Evolutionary conservation across 2,797 vertebrate genomes (phyloP), one percentile per base, ranked within the genome.

Genomic region (Crypturellus tataupa): DNA sequence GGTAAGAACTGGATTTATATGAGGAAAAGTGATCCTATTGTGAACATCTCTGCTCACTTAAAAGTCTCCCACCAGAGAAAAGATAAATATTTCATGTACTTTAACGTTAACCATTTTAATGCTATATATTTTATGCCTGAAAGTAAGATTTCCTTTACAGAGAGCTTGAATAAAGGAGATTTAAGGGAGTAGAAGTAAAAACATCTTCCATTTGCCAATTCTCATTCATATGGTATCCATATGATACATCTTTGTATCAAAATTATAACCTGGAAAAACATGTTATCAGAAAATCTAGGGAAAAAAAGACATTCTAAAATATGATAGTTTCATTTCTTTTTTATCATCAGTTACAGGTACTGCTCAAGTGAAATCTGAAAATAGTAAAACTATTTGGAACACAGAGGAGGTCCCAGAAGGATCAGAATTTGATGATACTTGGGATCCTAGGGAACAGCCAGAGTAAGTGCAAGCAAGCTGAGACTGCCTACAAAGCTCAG

Each of bases 371-470:
- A 95, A 91, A 75, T 21, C 87, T 83, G 94, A 94, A 95, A 93
- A 88, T 35, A 78, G 3, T 5, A 93, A 97, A 65, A 76, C 88
- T 64, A 98, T 98, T 80, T 98, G 98, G 98, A 91, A 83, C 35
- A 35, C 94, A 63, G 96, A 96, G 35, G 98, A 98, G 15, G 92
- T 98, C 63, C 85, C 96, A 47, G 98, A 98, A 95, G 97, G 97
- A 67, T 95, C 95, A 80, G 97, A 98, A 87, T 96, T 96, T 80
- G 96, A 97, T 29, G 98, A 98, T 49, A 70, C 77, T 13, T 98
- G 97, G 96, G 98, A 98, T 78, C 33, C 84, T 56, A 97, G 98
- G 95, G 97, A 98, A 79, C 91, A 97, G 62, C 98, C 98, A 51
- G 97, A 98, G 98, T 98, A 97, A 97, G 98, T 97, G 55, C 83